Evolutionary conservation across 2,888 invertebrate species (phyloP), one percentile per base, ranked within the genome.

Genomic region (Andrena hattorfiana): DNA sequence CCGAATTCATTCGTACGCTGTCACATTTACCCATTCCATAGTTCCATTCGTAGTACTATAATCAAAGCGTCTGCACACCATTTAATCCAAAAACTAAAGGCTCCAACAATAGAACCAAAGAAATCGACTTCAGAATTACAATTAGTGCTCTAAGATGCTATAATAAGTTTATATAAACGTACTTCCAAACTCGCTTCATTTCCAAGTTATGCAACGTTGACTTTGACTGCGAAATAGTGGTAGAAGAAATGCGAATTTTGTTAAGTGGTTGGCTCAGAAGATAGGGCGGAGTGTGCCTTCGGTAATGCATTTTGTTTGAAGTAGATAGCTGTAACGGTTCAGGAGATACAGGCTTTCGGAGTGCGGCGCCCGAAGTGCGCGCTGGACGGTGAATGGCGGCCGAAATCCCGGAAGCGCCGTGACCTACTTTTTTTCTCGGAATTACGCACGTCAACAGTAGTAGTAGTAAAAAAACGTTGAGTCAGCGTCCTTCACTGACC

Each of bases 381-480:
- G 51, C 51, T 10, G 28, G n/a, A 20, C 26, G 26, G 7, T 42
- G 69, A 62, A 51, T n/a, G 69, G 69, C 62, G 32, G 48, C 23
- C 28, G 69, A 75, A 69, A 23, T 62, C 51, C 75, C 49, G 68
- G 60, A 74, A 67, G 23, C 67, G 49, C 32, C 48, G 69, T 69
- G 75, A 75, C 75, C 75, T 10, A 62, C 26, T 69, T 68, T 68
- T 32, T 75, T 42, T 10, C n/a, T 49, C 2, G 60, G 30, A 32
- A 68, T 26, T 69, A 75, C 75, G 69, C 75, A 54, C 51, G 60
- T 32, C 35, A 66, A 13, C 7, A 30, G 64, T 56, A 56, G 56
- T 64, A 32, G 67, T 20, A 68, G 48, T 51, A 64, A 16, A 30
- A 32, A 49, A 66, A 68, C 74, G 23, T 20, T 51, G 75, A 62